Evolutionary conservation across 2,888 invertebrate species (phyloP), one percentile per base, ranked within the genome.

Genomic region (Melanargia galathea): DNA sequence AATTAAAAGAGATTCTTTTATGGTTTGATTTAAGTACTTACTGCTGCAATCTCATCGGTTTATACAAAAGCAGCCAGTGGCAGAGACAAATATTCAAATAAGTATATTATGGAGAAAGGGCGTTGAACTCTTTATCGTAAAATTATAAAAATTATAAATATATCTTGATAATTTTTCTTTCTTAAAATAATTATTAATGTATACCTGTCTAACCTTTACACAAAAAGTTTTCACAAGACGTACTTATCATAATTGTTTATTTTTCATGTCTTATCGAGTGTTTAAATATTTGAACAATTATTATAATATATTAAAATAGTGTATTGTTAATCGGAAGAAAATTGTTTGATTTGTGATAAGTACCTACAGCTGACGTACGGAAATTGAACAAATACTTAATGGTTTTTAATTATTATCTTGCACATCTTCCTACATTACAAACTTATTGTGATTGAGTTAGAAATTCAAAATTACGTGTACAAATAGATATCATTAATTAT

Each of bases 261-360:
- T 11, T 52, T 52, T 52, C 52, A 4, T 52, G 18, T 11, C 20
- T 20, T 52, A 35, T 35, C 35, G 10, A 20, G 20, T 20, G 11
- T 35, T 52, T 10, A 52, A 52, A 52, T 35, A 35, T 52, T 52
- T 52, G 35, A 13, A 18, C 20, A 52, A 33, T 35, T 33, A 52
- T 52, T 20, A 20, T 18, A 51, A 51, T n/a, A n/a, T n/a, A 51
- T 51, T 51, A 26, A 16, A 30, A 49, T 49, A 26, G 4, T 22
- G 20, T 52, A 35, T 20, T 20, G 16, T 52, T 20, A 13, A 6
- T 16, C 10, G 35, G 20, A 52, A 52, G 49, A 16, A n/a, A 18
- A 20, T 20, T 20, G 35, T 52, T 52, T 18, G 20, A 11, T 20
- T 52, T 20, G 33, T 13, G 35, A 52, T 52, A 52, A 35, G 20